Conservation (phyloP, 2,797 vertebrate genomes). For the Dryobates pubescens region DNA sequence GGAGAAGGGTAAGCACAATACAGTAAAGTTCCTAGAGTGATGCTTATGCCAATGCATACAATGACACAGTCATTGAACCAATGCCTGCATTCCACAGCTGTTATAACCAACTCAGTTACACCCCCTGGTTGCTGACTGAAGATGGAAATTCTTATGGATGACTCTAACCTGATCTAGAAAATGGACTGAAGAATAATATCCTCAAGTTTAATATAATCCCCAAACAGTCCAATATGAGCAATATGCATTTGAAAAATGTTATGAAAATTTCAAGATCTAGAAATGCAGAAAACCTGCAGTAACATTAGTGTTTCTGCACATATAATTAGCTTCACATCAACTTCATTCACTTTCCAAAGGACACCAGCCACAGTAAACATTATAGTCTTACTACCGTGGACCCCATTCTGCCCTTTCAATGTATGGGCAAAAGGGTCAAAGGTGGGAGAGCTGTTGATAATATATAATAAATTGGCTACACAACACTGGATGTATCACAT, state of each 20-base stretch:
- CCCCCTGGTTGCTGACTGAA: not conserved
- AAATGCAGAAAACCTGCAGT: not conserved
- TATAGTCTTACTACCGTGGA: not conserved
- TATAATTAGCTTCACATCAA: not conserved
- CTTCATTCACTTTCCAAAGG: not conserved
- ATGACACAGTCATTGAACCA: not conserved
- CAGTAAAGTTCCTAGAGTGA: not conserved
- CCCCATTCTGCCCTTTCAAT: not conserved
- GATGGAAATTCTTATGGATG: not conserved
- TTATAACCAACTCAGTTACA: not conserved
- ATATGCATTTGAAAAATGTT: not conserved
- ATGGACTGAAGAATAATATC: not conserved
- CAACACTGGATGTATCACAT: not conserved
- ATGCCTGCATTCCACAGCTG: not conserved
- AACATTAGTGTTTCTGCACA: not conserved
- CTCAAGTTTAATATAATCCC: not conserved
- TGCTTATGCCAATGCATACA: slow-evolving; percentile 4
- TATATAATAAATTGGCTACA: not conserved
- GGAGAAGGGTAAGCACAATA: not conserved
- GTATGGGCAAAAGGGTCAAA: not conserved
- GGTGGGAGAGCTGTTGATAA: not conserved
- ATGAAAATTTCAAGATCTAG: not conserved
- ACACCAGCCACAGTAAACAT: not conserved
- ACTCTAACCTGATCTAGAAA: not conserved
- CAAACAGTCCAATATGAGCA: not conserved